These are phyloP conservation scores for Philaenus spumarius DNA, from an alignment of 1,140 invertebrate species.

Conservation along the genomic window DNA sequence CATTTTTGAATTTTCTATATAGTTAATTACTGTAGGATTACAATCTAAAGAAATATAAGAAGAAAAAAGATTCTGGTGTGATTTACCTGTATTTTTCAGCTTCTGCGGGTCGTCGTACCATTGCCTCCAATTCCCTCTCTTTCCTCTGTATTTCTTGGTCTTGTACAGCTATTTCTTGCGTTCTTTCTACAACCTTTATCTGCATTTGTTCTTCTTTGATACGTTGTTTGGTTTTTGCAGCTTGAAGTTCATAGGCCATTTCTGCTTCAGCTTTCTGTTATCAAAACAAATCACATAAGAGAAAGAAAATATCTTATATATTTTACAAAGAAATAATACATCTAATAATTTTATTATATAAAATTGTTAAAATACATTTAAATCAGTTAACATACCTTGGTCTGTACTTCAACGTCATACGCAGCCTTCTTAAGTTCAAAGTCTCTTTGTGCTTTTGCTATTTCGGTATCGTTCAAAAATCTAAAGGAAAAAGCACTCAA, in stretches of 20 bases:
- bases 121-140: slow-evolving; percentile 85
- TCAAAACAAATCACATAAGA: slow-evolving; percentile 1
- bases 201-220: slow-evolving; percentile 98
- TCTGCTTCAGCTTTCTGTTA: slow-evolving; percentile 83
- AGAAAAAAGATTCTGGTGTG: too few species aligned
- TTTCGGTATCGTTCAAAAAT: slow-evolving; percentile 91
- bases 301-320: not conserved
- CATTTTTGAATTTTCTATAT: too few species aligned
- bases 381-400: slow-evolving; percentile 56
- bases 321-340: too few species aligned
- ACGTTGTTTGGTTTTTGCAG: slow-evolving; percentile 90
- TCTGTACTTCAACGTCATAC: slow-evolving; percentile 95
- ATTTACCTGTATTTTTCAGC: slow-evolving; percentile 79
- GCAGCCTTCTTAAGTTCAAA: slow-evolving; percentile 96
- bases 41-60: not conserved
- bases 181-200: slow-evolving; percentile 86
- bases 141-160: slow-evolving; percentile 82
- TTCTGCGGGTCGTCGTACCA: slow-evolving; percentile 83
- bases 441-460: slow-evolving; percentile 91
- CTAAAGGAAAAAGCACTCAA: slow-evolving; percentile 43
- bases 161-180: slow-evolving; percentile 86
- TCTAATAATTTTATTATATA: too few species aligned
- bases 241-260: slow-evolving; percentile 89
- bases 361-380: too few species aligned
- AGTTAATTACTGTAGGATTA: not conserved